phyloP scores from a whole-genome alignment of 2,113 vertebrate genomes.

The Pandion haliaetus region DNA sequence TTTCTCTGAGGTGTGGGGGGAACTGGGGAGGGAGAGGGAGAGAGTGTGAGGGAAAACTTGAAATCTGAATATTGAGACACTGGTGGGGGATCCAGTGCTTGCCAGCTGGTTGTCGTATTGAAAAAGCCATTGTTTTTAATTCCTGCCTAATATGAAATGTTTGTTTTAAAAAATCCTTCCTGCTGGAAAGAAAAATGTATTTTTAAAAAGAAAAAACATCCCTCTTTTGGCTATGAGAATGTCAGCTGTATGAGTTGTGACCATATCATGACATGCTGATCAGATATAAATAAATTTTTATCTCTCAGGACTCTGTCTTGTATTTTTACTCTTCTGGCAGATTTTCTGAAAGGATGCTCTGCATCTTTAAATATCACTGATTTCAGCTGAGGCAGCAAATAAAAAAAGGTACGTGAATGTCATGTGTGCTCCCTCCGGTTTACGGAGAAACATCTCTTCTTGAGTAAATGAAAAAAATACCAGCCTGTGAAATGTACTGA shows the following conservation, averaged over 20 bases:
- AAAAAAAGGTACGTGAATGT: not conserved
- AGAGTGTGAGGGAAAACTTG: not conserved
- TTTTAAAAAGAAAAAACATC: constrained; percentile 68
- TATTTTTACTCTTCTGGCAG: not conserved
- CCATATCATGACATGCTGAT: constrained; percentile 74
- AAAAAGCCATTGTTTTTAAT: constrained; percentile 72
- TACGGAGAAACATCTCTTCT: not conserved
- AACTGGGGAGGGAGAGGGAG: not conserved
- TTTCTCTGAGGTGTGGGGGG: not conserved
- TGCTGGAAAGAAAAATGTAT: constrained; percentile 67
- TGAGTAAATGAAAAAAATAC: no score
- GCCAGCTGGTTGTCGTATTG: constrained; percentile 42
- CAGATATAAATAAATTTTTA: constrained; percentile 73
- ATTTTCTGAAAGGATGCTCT: not conserved
- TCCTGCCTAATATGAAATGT: constrained; percentile 57
- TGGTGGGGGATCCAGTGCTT: constrained; percentile 45
- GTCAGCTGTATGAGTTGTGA: constrained; percentile 70
- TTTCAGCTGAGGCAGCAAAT: constrained; percentile 39
- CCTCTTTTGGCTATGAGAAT: constrained; percentile 73
- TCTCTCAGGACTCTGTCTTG: constrained; percentile 69
- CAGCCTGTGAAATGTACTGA: not conserved
- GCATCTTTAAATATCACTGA: constrained; percentile 29
- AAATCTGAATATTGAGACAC: not conserved
- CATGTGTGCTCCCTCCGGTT: not conserved
- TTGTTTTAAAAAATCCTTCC: constrained; percentile 63